These are phyloP conservation scores for Athripsodes cinereus DNA, from an alignment of 2,888 invertebrate genomes.

Conservation along the genomic window DNA sequence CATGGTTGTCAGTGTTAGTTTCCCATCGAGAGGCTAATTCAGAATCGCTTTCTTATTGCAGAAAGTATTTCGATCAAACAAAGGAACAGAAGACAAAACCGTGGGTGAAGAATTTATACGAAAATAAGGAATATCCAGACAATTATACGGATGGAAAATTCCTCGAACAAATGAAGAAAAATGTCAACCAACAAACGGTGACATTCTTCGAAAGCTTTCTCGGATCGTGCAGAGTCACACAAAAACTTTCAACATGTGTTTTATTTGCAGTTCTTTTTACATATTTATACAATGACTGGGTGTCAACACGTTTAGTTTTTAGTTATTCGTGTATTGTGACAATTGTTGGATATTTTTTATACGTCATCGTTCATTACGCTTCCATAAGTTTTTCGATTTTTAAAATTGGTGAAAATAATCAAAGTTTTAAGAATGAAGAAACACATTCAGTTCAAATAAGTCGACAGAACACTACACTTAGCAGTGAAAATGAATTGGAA, in stretches of 20 bases:
- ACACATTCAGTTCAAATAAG: neutral
- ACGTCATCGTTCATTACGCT: conserved; percentile 37
- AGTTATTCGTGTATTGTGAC: conserved; percentile 51
- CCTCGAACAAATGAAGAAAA: conserved; percentile 76
- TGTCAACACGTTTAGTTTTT: conserved; percentile 59
- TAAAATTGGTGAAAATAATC: neutral
- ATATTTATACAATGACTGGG: conserved; percentile 63
- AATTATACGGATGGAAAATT: conserved; percentile 89
- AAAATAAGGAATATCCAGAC: conserved; percentile 80
- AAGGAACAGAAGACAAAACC: conserved; percentile 36
- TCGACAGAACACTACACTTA: neutral
- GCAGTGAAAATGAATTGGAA: neutral
- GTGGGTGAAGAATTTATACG: conserved; percentile 89
- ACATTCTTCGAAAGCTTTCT: conserved; percentile 61
- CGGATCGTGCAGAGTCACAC: conserved; percentile 72
- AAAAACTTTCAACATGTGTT: conserved; percentile 73
- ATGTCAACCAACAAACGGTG: conserved; percentile 72
- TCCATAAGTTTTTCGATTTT: neutral
- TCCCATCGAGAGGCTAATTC: conserved; percentile 5
- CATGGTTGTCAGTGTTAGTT: no score
- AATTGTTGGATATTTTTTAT: conserved; percentile 57
- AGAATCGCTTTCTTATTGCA: conserved; percentile 9
- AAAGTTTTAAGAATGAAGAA: neutral
- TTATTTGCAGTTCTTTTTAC: conserved; percentile 68
- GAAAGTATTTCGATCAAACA: neutral